Evolutionary conservation across 2,113 vertebrate species (phyloP), one percentile per base, ranked within the genome.

Genomic region (Erinaceus europaeus): DNA sequence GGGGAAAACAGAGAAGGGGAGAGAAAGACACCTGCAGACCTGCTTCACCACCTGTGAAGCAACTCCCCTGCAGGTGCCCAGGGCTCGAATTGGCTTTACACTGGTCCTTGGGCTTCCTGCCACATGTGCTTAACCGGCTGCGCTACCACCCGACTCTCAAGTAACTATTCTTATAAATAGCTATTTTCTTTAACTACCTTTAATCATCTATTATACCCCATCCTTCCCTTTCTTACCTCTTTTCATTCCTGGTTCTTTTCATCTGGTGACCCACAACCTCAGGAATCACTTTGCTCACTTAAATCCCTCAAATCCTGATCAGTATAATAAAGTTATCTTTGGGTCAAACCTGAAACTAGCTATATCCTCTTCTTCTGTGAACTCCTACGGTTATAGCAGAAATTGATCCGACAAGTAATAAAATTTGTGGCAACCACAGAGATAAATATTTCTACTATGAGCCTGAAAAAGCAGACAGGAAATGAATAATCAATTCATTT

Each of bases 211-310:
- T 29, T 7, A 21, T 20, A 55, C 23, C 32, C 38, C 48, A 68
- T 71, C 50, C 53, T 36, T 92, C 48, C 55, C 55, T 68, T 89
- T 32, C 44, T 86, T 29, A 65, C 6, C 8, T 50, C 38, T 23
- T 77, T 71, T 81, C 14, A 73, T 55, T 55, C 9, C 36, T 85
- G 23, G 34, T 86, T 76, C 44, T 78, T 85, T 34, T 72, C 64
- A 55, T 84, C 34, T 9, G 29, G n/a, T 61, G n/a, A 75, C 9
- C 15, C 8, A 83, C 36, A n/a, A 81, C 1, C 3, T 25, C 32
- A 78, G 53, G 62, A 88, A 89, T 5, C 18, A 78, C 57, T 90
- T 61, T 88, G 20, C 61, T 34, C 13, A 52, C 23, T 82, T 78
- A 79, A 82, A 91, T 78, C 32, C 25, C 32, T 74, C 40, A 67